phyloP scores from a whole-genome alignment of 2,888 invertebrate genomes.

The Caenorhabditis zanzibari region DNA sequence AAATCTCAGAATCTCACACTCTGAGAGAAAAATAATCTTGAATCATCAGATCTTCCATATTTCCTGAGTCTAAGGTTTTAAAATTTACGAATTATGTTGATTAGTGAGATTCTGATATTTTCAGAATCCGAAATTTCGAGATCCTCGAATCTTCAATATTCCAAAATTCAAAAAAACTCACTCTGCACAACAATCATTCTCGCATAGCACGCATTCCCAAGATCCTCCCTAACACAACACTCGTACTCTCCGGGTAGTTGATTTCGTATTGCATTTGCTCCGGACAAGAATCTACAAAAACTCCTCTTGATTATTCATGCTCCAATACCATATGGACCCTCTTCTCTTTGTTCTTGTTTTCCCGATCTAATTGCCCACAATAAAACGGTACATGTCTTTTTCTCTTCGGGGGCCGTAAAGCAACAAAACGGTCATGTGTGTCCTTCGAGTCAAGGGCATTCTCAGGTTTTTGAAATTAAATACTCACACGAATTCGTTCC shows the following conservation, averaged over 20 bases:
- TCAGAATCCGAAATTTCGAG: no score
- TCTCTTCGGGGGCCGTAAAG: constrained; percentile 14
- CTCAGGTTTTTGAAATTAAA: constrained; percentile 11
- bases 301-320: constrained; percentile 54
- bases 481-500: constrained; percentile 63
- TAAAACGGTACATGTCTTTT: constrained; percentile 29
- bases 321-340: constrained; percentile 42
- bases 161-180: constrained; percentile 14
- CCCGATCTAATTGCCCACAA: constrained; percentile 49
- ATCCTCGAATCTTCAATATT: no score
- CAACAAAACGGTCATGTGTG: constrained; percentile 43
- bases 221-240: constrained; percentile 61
- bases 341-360: constrained; percentile 9
- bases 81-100: no score
- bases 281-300: constrained; percentile 57
- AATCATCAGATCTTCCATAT: no score
- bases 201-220: constrained; percentile 64
- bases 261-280: constrained; percentile 64
- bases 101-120: no score
- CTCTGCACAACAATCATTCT: constrained; percentile 52
- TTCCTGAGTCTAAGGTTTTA: no score
- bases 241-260: constrained; percentile 61
- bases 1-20: no score
- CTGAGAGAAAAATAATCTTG: no score
- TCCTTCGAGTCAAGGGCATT: constrained; percentile 54